phyloP scores from a whole-genome alignment of 2,797 vertebrate species.

The Pygocentrus nattereri region DNA sequence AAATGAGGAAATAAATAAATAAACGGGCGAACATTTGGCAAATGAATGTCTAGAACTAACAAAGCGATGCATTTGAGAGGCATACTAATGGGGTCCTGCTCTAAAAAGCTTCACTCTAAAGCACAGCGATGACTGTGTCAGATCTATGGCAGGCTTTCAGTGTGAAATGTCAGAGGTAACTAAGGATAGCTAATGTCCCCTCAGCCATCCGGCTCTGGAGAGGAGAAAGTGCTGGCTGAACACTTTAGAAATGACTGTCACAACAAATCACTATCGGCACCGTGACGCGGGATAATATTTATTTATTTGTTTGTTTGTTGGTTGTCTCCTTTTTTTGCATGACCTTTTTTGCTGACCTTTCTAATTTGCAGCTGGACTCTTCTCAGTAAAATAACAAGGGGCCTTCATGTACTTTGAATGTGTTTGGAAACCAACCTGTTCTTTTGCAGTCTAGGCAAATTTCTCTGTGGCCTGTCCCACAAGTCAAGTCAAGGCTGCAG shows the following conservation, averaged over 20 bases:
- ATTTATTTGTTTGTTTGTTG: background rate
- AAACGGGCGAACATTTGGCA: background rate
- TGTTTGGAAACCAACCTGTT: no score
- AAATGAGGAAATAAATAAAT: background rate
- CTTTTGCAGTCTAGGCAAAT: no score
- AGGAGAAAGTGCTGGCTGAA: conserved; percentile 40
- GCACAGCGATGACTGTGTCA: conserved; percentile 40
- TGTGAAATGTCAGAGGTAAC: conserved; percentile 52
- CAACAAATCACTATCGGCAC: background rate
- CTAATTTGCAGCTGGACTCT: background rate
- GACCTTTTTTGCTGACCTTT: background rate
- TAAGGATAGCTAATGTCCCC: conserved; percentile 40
- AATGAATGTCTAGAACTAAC: background rate
- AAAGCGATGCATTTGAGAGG: conserved; percentile 16
- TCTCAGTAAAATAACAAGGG: background rate
- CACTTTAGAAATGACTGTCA: conserved; percentile 47
- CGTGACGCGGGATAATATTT: conserved; percentile 1
- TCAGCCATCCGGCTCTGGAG: conserved; percentile 12
- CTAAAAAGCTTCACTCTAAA: conserved; percentile 38
- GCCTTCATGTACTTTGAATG: no score
- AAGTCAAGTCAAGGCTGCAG: no score
- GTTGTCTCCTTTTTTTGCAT: background rate
- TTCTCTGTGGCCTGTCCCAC: no score
- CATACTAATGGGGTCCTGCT: conserved; percentile 4
- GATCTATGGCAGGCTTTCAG: conserved; percentile 51